Base-by-base conservation (phyloP, 2,888 invertebrate genomes). In the Hybos culiciformis region DNA sequence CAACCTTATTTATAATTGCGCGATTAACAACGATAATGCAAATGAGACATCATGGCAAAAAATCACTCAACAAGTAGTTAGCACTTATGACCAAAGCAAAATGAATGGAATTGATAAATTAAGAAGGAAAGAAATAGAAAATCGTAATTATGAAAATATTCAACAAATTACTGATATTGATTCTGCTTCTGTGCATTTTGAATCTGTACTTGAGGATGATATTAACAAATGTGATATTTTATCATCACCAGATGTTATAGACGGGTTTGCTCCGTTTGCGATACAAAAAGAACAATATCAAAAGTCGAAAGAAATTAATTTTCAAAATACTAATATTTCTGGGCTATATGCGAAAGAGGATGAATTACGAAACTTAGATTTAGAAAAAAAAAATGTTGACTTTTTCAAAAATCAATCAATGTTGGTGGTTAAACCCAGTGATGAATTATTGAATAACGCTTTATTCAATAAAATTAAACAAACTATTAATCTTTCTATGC, bases 131-230 rank as follows among this genome's bases (percentile, higher is more conserved):
- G 46, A 44, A 24, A 48, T 46, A 31, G 9, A 45, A 4, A 43
- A 45, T 20, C 38, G 36, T 15, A 41, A 46, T 20, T 6, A 21
- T 12, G 11, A 12, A 12, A 26, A 33, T 33, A n/a, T 18, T 9
- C 32, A 23, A 32, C 54, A 54, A 4, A 55, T 54, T 11, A 21
- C 4, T 15, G 45, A 42, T 37, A 57, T 57, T 12, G 66, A 67
- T 45, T 61, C 63, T 5, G 67, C 67, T 2, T 66, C 66, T 3
- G 47, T 67, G 38, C 63, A 65, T 41, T 67, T 67, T 40, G 67
- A 67, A 51, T 63, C 62, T 3, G 66, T 67, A 36, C 45, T 67
- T 15, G 67, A 67, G 46, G 59, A 59, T 9, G 62, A 63, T 41
- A 54, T 57, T 37, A 55, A 61, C 46, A 59, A 62, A 46, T 56